phyloP scores from a whole-genome alignment of 2,797 vertebrate genomes.

The Spheniscus humboldti region DNA sequence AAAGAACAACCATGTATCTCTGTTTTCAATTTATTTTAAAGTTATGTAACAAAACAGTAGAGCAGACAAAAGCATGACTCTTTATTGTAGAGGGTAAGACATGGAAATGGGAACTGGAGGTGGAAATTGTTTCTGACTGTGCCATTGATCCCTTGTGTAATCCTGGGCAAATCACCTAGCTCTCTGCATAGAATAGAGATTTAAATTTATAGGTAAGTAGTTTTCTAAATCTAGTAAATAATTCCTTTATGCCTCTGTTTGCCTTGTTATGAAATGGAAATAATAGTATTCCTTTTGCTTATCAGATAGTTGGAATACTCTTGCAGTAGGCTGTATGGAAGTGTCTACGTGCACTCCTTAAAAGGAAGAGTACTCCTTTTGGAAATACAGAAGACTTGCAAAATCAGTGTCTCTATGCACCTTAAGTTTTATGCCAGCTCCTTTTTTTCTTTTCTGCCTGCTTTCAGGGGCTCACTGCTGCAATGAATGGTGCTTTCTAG shows the following conservation, averaged over 20 bases:
- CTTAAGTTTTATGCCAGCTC: neutral
- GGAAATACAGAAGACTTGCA: neutral
- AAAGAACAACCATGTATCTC: neutral
- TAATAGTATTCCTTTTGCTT: neutral
- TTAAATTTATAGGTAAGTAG: neutral
- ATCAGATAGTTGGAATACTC: neutral
- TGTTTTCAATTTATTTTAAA: neutral
- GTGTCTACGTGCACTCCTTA: neutral
- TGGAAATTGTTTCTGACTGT: neutral
- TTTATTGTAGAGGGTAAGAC: neutral
- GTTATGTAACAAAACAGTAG: neutral
- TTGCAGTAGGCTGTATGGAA: neutral
- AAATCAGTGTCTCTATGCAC: neutral
- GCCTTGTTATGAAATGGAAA: neutral
- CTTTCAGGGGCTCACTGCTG: neutral
- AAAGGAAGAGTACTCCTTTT: neutral
- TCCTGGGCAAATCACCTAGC: neutral
- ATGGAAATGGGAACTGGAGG: neutral
- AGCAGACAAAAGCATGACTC: neutral
- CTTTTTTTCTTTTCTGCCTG: neutral
- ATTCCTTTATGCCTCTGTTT: neutral
- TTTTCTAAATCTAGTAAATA: neutral
- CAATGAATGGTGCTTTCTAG: conserved; percentile 43
- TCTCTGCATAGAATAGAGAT: neutral
- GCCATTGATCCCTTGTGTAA: neutral